A percentile compares a stretch with the other conserved stretches of the same genome.
phyloP scores from a whole-genome alignment of 2,888 invertebrate species.

The Acleris laterana region DNA sequence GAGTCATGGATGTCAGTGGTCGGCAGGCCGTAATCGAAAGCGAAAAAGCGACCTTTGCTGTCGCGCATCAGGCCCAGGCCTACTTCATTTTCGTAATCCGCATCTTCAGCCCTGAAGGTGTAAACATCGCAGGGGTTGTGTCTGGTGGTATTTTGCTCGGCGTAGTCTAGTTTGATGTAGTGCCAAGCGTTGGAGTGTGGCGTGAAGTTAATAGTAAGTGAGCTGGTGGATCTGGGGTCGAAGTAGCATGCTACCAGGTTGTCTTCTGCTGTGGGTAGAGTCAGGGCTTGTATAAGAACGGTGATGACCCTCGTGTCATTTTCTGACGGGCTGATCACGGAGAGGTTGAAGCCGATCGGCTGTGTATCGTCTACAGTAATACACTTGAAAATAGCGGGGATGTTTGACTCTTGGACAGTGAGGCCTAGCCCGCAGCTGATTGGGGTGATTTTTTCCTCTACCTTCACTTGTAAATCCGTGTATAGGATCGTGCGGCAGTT shows the following conservation, averaged over 20 bases:
- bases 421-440: slow-evolving; percentile 64
- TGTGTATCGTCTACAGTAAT: slow-evolving; percentile 66
- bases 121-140: slow-evolving; percentile 72
- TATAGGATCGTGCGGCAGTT: slow-evolving; percentile 87
- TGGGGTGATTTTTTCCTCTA: slow-evolving; percentile 64
- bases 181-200: slow-evolving; percentile 86
- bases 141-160: slow-evolving; percentile 53
- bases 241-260: slow-evolving; percentile 77
- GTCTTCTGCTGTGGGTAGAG: slow-evolving; percentile 80
- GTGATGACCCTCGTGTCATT: slow-evolving; percentile 52
- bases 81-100: slow-evolving; percentile 60
- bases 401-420: slow-evolving; percentile 53
- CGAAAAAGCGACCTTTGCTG: slow-evolving; percentile 89
- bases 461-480: slow-evolving; percentile 86
- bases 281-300: slow-evolving; percentile 80
- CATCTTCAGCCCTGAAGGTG: slow-evolving; percentile 50
- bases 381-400: slow-evolving; percentile 78
- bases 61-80: slow-evolving; percentile 77
- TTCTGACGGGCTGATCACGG: slow-evolving; percentile 63
- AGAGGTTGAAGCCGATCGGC: slow-evolving; percentile 68
- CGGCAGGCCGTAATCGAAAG: slow-evolving; percentile 89
- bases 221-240: slow-evolving; percentile 68
- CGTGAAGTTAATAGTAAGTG: slow-evolving; percentile 73
- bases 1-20: slow-evolving; percentile 86
- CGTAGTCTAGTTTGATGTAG: slow-evolving; percentile 71